phyloP scores from a whole-genome alignment of 2,113 vertebrate genomes.

The Hiodon tergisus region DNA sequence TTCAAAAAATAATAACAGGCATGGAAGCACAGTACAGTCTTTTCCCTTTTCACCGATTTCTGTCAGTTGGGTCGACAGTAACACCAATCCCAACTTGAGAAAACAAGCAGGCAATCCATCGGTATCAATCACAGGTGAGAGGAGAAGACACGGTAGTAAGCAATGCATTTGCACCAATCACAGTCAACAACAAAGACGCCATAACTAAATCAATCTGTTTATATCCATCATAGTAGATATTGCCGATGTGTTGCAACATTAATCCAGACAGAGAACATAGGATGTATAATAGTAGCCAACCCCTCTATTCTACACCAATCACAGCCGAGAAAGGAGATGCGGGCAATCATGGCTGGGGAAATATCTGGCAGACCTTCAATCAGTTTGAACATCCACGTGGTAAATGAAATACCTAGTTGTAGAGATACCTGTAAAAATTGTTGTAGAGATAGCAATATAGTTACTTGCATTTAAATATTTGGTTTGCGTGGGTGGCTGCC shows the following conservation, averaged over 20 bases:
- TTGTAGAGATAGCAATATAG: too few species aligned
- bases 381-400: too few species aligned
- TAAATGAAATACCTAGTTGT: too few species aligned
- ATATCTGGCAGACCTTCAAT: too few species aligned
- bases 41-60: too few species aligned
- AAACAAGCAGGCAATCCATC: not conserved
- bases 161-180: not conserved
- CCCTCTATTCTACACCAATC: not conserved
- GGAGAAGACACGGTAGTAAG: not conserved
- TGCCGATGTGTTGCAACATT: not conserved
- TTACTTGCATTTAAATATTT: too few species aligned
- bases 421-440: too few species aligned
- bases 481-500: too few species aligned
- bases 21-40: too few species aligned
- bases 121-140: not conserved
- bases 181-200: not conserved
- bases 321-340: not conserved
- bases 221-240: not conserved
- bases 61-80: not conserved
- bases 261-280: not conserved
- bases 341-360: not conserved
- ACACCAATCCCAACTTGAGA: conserved; percentile 10
- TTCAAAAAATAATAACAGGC: too few species aligned
- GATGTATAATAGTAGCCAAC: not conserved
- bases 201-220: too few species aligned